Evolutionary conservation across 2,113 vertebrate species (phyloP), one percentile per base, ranked within the genome.

Genomic region (Oncorhynchus nerka): DNA sequence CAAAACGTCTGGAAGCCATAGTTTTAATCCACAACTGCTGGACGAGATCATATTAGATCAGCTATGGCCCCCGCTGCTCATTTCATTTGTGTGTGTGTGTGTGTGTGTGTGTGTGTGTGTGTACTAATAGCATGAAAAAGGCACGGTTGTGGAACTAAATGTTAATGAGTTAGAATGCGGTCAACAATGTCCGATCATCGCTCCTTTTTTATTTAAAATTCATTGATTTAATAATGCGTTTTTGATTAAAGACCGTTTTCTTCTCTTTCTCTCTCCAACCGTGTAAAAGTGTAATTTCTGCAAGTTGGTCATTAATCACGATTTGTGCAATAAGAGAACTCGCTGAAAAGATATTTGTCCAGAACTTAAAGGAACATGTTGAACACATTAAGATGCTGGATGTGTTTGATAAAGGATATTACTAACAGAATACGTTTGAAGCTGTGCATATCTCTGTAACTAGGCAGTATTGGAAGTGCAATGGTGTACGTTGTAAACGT

Each of bases 161-260:
- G 51, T 66, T 68, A 75, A 79, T 28, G 65, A 30, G 24, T 15
- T 15, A 30, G 12, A 28, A 30, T 74, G 55, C 48, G 20, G 19
- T 68, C 64, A 48, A 15, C 71, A 19, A 9, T 11, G 48, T 57
- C 78, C 59, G 34, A 39, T 75, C 59, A 67, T 71, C 65, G 26
- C 20, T 71, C 45, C 62, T 73, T 79, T 79, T 48, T 70, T 19
- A 71, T 45, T 16, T 75, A 12, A 34, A 71, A 45, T 39, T 28
- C 48, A 67, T 75, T 75, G n/a, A 26, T 79, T 65, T 64, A 16
- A 62, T 68, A 68, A 59, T 12, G 22, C 57, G 7, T 2, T 30
- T 32, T 68, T 55, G 34, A 67, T 67, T 67, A 67, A 30, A 66
- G 8, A 66, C n/a, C n/a, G n/a, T 15, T 15, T 28, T 19, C 3